phyloP scores from a whole-genome alignment of 2,113 vertebrate genomes.

The Mandrillus leucophaeus region DNA sequence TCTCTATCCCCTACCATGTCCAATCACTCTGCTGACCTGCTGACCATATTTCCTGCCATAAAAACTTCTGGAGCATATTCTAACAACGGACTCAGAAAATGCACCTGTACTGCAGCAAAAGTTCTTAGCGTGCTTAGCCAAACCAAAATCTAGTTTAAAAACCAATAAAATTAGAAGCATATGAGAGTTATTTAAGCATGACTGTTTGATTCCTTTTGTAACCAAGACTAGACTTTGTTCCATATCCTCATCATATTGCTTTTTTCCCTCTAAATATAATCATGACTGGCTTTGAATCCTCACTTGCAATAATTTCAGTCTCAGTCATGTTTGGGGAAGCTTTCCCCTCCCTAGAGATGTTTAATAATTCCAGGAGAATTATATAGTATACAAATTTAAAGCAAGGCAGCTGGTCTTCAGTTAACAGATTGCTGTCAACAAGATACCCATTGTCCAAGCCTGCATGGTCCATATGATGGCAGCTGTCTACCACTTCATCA shows the following conservation, averaged over 20 bases:
- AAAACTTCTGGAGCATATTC: neutral
- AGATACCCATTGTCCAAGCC: neutral
- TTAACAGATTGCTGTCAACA: neutral
- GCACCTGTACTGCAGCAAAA: neutral
- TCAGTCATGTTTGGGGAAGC: neutral
- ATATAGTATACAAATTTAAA: neutral
- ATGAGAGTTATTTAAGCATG: neutral
- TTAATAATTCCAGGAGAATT: neutral
- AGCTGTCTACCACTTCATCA: neutral
- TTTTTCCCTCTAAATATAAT: neutral
- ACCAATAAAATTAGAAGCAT: constrained; percentile 52
- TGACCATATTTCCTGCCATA: neutral
- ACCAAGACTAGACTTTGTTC: neutral
- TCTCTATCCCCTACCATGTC: neutral
- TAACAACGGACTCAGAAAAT: neutral
- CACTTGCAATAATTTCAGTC: neutral
- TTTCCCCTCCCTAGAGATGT: neutral
- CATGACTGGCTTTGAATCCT: neutral
- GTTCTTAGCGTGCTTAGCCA: neutral
- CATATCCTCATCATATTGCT: neutral
- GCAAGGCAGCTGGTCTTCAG: neutral
- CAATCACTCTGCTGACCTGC: neutral
- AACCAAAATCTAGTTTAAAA: constrained; percentile 50
- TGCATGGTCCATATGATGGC: neutral
- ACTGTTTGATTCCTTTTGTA: constrained; percentile 3